Evolutionary conservation across 2,888 invertebrate species (phyloP), one percentile per base, ranked within the genome.

Genomic region (Dasypolia templi): DNA sequence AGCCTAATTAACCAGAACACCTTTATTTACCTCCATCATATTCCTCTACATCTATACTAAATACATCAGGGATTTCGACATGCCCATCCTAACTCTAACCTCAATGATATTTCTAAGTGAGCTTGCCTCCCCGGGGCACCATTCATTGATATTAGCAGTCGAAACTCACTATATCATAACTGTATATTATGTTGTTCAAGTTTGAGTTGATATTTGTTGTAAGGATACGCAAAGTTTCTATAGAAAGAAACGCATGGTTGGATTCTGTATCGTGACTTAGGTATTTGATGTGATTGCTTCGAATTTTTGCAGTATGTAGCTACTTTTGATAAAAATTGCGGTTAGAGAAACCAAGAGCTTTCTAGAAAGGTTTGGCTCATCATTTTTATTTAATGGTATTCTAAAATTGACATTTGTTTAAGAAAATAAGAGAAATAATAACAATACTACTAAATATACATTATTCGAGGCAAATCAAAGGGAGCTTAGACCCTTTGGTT

Each of bases 141-240:
- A 92, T 93, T 91, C 92, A 91, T 94, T 90, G 93, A 93, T 92
- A 92, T 87, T 87, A 87, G 83, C 81, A 85, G 86, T 86, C 87
- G 88, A 89, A 91, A 91, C 91, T 90, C 88, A 82, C 81, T 85
- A 86, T 83, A 87, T 86, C 86, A 84, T 88, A 80, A 84, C 87
- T 84, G 83, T 87, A 87, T 84, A 87, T 84, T 89, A 84, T 83
- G 76, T 82, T 85, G 74, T 75, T 81, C 77, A 87, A 86, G 72
- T 86, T 86, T 11, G 59, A 74, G 66, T 77, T 76, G 65, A 69
- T 85, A 84, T 71, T 86, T 87, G 85, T 80, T 82, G 75, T 68
- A 58, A 77, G 72, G 66, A 79, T 77, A 63, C 74, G 49, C 78
- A 69, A 84, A 76, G 63, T 83, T 85, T 76, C 81, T 55, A 69